Evolutionary conservation across 2,113 vertebrate genomes (phyloP).

Genomic region (Etia nguti): DNA sequence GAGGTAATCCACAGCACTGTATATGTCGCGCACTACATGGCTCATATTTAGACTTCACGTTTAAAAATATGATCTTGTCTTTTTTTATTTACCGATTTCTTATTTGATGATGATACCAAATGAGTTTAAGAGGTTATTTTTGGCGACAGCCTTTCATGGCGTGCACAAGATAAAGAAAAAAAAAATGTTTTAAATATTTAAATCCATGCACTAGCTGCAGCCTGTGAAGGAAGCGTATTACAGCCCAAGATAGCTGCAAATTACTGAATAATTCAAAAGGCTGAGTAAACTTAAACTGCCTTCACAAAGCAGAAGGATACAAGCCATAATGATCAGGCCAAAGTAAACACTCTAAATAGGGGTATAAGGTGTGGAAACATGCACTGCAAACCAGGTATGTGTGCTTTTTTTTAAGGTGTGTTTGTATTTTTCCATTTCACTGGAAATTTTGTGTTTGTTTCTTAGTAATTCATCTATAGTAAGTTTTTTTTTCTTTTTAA

Average conservation of each 20-base stretch:
- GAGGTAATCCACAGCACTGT: background rate
- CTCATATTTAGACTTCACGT: background rate
- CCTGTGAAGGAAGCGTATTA: slow-evolving; percentile 51
- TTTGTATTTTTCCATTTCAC: background rate
- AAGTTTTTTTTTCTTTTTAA: background rate
- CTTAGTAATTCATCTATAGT: background rate
- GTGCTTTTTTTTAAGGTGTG: background rate
- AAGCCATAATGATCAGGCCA: background rate
- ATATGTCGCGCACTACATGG: background rate
- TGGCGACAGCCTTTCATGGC: slow-evolving; percentile 37
- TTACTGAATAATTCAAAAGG: slow-evolving; percentile 69
- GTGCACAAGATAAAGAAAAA: background rate
- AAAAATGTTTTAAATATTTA: slow-evolving; percentile 62
- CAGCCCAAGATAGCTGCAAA: slow-evolving; percentile 64
- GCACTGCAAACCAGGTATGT: background rate
- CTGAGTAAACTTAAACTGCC: slow-evolving; percentile 41
- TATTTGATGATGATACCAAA: background rate
- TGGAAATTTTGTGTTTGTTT: background rate
- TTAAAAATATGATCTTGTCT: background rate
- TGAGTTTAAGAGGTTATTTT: slow-evolving; percentile 38
- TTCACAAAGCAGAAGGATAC: slow-evolving; percentile 6
- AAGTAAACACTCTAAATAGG: background rate
- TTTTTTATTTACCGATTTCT: background rate
- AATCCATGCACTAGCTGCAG: slow-evolving; percentile 57
- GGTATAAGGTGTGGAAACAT: background rate